phyloP scores from a whole-genome alignment of 2,888 invertebrate species.

The Oeneis ivallda region DNA sequence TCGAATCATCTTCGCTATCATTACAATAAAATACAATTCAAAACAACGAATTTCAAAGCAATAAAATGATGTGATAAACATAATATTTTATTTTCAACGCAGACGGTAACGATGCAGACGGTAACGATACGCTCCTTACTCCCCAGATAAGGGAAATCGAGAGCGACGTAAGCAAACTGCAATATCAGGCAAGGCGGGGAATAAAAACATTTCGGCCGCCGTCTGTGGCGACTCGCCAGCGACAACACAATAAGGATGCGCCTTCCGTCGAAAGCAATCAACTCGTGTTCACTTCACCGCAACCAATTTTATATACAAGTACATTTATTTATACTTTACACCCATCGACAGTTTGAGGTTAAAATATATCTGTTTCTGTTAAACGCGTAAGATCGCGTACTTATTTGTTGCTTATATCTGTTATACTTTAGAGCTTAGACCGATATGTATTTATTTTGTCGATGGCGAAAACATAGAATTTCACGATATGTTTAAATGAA shows the following conservation, averaged over 20 bases:
- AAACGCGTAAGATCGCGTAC: slow-evolving; percentile 3
- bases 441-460: background rate
- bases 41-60: background rate
- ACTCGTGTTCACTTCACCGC: slow-evolving; percentile 60
- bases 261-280: slow-evolving; percentile 70
- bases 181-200: slow-evolving; percentile 63
- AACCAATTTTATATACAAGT: slow-evolving; percentile 56
- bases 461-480: too few relatives aligned
- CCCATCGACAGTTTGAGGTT: slow-evolving; percentile 31
- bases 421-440: background rate
- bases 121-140: slow-evolving; percentile 28
- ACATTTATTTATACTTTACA: slow-evolving; percentile 37
- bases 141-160: slow-evolving; percentile 50
- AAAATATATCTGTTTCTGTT: slow-evolving; percentile 28
- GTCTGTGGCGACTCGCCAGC: slow-evolving; percentile 68
- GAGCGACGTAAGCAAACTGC: slow-evolving; percentile 60
- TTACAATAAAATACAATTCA: background rate
- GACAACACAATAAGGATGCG: slow-evolving; percentile 75
- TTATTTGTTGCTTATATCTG: too few relatives aligned
- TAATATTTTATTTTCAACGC: slow-evolving; percentile 3
- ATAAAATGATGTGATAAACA: slow-evolving; percentile 14
- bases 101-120: slow-evolving; percentile 19
- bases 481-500: too few relatives aligned
- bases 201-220: slow-evolving; percentile 53
- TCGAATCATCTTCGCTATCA: background rate